These are phyloP conservation scores for Stegodyphus dumicola DNA, from an alignment of 1,140 invertebrate genomes.

Conservation along the genomic window DNA sequence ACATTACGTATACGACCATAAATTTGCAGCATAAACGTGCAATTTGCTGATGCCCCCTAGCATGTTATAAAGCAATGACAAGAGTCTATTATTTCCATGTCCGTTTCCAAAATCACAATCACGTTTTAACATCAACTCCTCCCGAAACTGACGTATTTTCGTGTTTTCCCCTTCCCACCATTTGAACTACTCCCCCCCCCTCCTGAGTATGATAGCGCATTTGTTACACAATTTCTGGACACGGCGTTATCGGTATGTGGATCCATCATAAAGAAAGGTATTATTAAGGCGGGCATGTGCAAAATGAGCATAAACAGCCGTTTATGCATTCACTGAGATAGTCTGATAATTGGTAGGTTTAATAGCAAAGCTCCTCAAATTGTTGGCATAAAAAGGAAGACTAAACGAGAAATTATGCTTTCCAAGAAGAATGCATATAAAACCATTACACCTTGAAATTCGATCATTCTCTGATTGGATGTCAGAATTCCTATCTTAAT, in stretches of 20 bases:
- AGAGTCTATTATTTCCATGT: conserved; percentile 56
- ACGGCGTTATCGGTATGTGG: conserved; percentile 41
- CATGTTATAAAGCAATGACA: conserved; percentile 12
- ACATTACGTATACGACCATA: no score
- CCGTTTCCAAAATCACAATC: conserved; percentile 55
- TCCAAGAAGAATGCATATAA: conserved; percentile 42
- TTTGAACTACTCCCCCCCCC: conserved; percentile 10
- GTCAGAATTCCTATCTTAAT: background rate
- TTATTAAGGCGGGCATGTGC: conserved; percentile 55
- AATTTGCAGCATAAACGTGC: background rate
- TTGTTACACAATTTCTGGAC: conserved; percentile 40
- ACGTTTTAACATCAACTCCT: conserved; percentile 57
- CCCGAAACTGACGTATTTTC: conserved; percentile 45
- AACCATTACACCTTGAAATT: conserved; percentile 51
- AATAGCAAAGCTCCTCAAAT: conserved; percentile 39
- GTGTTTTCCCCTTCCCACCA: conserved; percentile 11
- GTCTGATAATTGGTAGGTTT: conserved; percentile 56
- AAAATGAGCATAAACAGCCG: conserved; percentile 44
- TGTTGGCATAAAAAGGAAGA: conserved; percentile 34
- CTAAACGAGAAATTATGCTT: conserved; percentile 8
- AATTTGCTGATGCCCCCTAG: conserved; percentile 31
- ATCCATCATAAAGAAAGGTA: conserved; percentile 52
- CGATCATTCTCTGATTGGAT: conserved; percentile 18
- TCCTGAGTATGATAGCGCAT: conserved; percentile 1
- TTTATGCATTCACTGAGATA: conserved; percentile 57